A percentile compares a stretch with the other conserved stretches of the same genome.
phyloP scores from a whole-genome alignment of 2,888 invertebrate genomes.

The Synanthedon formicaeformis region DNA sequence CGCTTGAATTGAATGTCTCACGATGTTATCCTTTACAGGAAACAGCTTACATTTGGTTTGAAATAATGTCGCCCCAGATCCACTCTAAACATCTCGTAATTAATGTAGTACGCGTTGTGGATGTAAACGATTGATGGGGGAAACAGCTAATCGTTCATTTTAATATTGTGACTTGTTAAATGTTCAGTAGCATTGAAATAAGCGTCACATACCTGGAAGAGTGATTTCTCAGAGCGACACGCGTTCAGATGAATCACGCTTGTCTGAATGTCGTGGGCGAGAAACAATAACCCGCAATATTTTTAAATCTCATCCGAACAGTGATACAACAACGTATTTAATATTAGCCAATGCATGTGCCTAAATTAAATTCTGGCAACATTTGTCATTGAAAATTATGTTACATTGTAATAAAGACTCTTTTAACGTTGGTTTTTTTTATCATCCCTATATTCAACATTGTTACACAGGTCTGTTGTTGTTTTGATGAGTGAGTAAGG shows the following conservation, averaged over 20 bases:
- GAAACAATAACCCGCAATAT: conserved; percentile 37
- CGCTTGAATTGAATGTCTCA: too few species aligned
- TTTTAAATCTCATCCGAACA: conserved; percentile 33
- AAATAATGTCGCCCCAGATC: background rate
- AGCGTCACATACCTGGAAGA: conserved; percentile 32
- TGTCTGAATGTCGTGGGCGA: conserved; percentile 37
- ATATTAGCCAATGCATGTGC: conserved; percentile 26
- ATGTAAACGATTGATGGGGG: background rate
- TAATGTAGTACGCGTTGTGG: background rate
- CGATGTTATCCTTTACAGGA: too few species aligned
- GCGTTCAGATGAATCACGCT: conserved; percentile 32
- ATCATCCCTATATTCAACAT: background rate
- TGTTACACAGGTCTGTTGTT: too few species aligned
- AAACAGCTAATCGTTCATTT: conserved; percentile 11
- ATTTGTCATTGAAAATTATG: background rate
- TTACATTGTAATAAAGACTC: background rate
- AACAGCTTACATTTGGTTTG: too few species aligned
- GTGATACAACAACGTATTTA: conserved; percentile 43
- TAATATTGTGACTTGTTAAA: conserved; percentile 8
- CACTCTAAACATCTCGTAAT: background rate
- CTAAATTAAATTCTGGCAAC: background rate
- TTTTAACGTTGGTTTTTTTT: background rate
- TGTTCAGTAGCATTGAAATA: conserved; percentile 18
- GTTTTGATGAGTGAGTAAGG: too few species aligned
- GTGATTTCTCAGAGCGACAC: conserved; percentile 27